These are phyloP conservation scores for Dichetophora obliterata DNA, from an alignment of 2,888 invertebrate species.

Conservation along the genomic window DNA sequence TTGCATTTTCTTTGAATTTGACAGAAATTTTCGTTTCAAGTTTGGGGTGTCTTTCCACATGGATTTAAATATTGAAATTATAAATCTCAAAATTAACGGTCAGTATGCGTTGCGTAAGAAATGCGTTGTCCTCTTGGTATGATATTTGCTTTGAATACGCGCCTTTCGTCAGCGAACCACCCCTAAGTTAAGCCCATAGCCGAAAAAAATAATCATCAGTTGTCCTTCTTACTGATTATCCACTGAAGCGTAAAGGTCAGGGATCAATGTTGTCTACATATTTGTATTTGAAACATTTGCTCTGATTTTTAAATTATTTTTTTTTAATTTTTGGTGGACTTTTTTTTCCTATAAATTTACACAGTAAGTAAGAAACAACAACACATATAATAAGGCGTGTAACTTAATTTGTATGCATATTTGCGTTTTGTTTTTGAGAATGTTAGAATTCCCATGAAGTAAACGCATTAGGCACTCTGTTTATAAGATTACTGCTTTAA, in stretches of 20 bases:
- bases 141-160: slow-evolving; percentile 10
- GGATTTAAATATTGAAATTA: slow-evolving; percentile 36
- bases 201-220: slow-evolving; percentile 1
- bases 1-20: slow-evolving; percentile 11
- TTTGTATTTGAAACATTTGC: slow-evolving; percentile 44
- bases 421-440: too few species aligned
- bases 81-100: slow-evolving; percentile 31
- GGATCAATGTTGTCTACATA: slow-evolving; percentile 59
- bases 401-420: too few species aligned
- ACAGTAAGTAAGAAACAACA: too few species aligned
- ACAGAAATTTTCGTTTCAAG: not conserved
- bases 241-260: slow-evolving; percentile 60
- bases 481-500: too few species aligned
- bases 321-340: too few species aligned
- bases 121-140: not conserved
- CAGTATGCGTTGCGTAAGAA: not conserved
- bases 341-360: too few species aligned
- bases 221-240: slow-evolving; percentile 6
- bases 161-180: slow-evolving; percentile 34
- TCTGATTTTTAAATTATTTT: not conserved
- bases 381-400: too few species aligned
- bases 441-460: too few species aligned
- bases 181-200: not conserved
- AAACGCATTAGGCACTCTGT: too few species aligned
- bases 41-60: slow-evolving; percentile 21